Conservation (phyloP, 2,888 invertebrate species). For the Encarsia formosa region DNA sequence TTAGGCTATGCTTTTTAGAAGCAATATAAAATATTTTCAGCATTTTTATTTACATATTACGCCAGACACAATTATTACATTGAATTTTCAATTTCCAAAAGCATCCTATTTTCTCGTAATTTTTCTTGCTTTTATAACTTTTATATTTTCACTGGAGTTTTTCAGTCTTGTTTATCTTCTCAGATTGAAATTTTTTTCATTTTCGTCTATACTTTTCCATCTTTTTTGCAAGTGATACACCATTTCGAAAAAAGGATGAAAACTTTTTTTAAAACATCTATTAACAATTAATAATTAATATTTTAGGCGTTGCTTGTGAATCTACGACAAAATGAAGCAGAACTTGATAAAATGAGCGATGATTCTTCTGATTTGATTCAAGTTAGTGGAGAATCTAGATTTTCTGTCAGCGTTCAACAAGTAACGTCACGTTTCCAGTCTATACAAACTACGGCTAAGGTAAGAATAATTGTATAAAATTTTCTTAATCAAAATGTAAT, state of each 20-base stretch:
- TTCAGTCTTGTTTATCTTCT: neutral
- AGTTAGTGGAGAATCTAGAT: slow-evolving; percentile 79
- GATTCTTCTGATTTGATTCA: slow-evolving; percentile 82
- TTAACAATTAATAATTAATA: slow-evolving; percentile 22
- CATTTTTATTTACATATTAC: slow-evolving; percentile 10
- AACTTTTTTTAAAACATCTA: neutral
- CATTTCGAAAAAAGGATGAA: too few species aligned
- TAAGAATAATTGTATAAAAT: slow-evolving; percentile 34
- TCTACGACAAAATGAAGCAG: slow-evolving; percentile 78
- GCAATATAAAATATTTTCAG: slow-evolving; percentile 2
- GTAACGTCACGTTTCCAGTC: slow-evolving; percentile 86
- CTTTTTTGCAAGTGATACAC: too few species aligned
- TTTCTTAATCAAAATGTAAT: neutral
- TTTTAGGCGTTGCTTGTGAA: slow-evolving; percentile 70
- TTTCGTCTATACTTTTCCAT: too few species aligned
- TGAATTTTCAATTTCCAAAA: too few species aligned
- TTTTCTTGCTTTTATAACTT: too few species aligned
- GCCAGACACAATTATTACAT: too few species aligned
- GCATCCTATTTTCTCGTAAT: too few species aligned
- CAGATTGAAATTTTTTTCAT: neutral
- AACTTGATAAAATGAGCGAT: slow-evolving; percentile 81
- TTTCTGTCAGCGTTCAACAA: slow-evolving; percentile 84
- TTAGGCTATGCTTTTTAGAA: slow-evolving; percentile 1
- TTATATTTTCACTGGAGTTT: too few species aligned
- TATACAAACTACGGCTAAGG: slow-evolving; percentile 79